A percentile compares a stretch with the other conserved stretches of the same genome.
These are phyloP conservation scores for Coremacera marginata DNA, from an alignment of 2,888 invertebrate species.

Conservation along the genomic window DNA sequence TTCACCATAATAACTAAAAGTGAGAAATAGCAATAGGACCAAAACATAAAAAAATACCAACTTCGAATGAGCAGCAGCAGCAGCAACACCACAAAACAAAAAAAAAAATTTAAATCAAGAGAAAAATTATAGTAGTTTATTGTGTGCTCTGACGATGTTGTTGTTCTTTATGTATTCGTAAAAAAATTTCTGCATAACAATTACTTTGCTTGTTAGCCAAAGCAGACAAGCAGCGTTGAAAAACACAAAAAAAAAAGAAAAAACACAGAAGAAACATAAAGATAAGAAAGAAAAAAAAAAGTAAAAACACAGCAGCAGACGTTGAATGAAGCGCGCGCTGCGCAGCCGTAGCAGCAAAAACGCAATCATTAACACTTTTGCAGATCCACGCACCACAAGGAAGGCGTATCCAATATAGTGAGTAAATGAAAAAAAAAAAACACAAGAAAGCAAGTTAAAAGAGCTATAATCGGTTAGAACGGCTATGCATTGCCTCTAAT, in stretches of 20 bases:
- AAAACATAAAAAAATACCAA: background rate
- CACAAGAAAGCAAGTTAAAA: too few species aligned
- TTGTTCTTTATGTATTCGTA: conserved; percentile 18
- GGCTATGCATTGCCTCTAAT: too few species aligned
- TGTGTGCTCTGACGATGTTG: background rate
- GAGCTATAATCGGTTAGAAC: too few species aligned
- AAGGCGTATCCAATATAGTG: background rate
- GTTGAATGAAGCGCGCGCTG: background rate
- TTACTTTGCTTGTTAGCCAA: conserved; percentile 33
- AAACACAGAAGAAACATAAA: background rate
- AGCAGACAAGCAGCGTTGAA: conserved; percentile 18
- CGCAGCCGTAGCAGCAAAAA: conserved; percentile 20
- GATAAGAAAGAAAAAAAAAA: background rate
- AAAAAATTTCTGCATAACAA: conserved; percentile 27
- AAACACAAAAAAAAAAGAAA: background rate
- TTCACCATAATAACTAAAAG: background rate
- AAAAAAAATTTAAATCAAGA: background rate
- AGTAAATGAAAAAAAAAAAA: background rate
- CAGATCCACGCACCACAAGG: conserved; percentile 10
- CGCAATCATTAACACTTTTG: conserved; percentile 32
- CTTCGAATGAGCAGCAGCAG: background rate
- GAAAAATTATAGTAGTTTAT: too few species aligned
- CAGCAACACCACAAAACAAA: background rate
- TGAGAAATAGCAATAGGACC: background rate
- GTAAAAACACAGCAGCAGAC: background rate